Evolutionary conservation across 2,888 invertebrate genomes (phyloP), one percentile per base, ranked within the genome.

Genomic region (Pecten maximus): DNA sequence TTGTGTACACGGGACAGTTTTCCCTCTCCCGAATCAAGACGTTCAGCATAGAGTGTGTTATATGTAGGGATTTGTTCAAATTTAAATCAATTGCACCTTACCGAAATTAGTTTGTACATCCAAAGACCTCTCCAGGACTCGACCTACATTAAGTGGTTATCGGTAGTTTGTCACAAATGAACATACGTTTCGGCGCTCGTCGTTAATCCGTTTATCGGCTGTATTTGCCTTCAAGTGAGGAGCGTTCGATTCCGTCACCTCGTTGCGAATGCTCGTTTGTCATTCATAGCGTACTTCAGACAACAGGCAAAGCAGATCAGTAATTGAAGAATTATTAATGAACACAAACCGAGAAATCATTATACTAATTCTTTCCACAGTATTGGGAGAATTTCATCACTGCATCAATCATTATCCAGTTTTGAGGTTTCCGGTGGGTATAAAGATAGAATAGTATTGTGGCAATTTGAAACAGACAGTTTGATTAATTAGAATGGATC

Each of bases 101-200:
- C 74, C 74, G 74, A 74, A 74, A 74, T 74, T 74, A 74, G 74
- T 74, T 74, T 74, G 74, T 74, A 74, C 74, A 74, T 74, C 74
- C 35, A 28, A 74, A 74, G 74, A 15, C 74, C 74, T 74, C 74
- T 74, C 74, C 28, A 74, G 35, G 28, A 74, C 74, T 28, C 23
- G 74, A 74, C 35, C 74, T 74, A 35, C 74, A 74, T 74, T 74
- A 35, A 74, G 74, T 74, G 35, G 74, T 74, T 74, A 74, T 28
- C 28, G 74, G 2, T 74, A 35, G 28, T 74, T 74, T 74, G 74
- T 74, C 28, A 35, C 12, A 35, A 35, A 35, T 74, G 74, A 74
- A 74, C 74, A 74, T 74, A 74, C 74, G 74, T 28, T 28, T 15
- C 74, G 35, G 74, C 74, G 8, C 28, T 19, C 74, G 6, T 35